phyloP scores from a whole-genome alignment of 2,888 invertebrate species.

The Parasteatoda lunata region DNA sequence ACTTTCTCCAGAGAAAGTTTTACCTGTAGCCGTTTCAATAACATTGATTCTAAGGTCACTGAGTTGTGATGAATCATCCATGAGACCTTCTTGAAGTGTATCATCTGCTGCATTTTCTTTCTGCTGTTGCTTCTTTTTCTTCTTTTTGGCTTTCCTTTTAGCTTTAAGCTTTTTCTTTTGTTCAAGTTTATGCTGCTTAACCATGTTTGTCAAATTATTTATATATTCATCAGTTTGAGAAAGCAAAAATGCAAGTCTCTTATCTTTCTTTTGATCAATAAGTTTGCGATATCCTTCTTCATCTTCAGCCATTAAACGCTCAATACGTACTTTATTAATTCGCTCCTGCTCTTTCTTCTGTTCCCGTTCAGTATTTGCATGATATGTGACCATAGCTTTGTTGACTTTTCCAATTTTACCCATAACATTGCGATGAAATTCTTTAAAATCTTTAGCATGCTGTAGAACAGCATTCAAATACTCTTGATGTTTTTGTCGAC shows the following conservation, averaged over 20 bases:
- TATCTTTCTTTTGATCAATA: conserved; percentile 99
- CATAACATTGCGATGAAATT: conserved; percentile 91
- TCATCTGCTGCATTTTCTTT: conserved; percentile 64
- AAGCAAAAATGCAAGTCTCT: conserved; percentile 95
- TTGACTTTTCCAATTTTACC: conserved; percentile 91
- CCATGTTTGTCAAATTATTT: conserved; percentile 96
- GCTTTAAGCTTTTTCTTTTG: conserved; percentile 91
- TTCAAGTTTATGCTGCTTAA: conserved; percentile 95
- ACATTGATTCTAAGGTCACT: conserved; percentile 91
- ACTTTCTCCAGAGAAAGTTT: conserved; percentile 83
- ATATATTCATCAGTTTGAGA: conserved; percentile 99
- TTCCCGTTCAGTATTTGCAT: conserved; percentile 98
- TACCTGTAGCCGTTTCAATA: conserved; percentile 86
- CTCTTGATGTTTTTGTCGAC: conserved; percentile 98
- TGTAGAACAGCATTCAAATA: conserved; percentile 95
- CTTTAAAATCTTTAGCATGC: conserved; percentile 98
- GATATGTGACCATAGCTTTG: conserved; percentile 96
- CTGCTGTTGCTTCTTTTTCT: conserved; percentile 83
- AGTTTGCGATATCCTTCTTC: conserved; percentile 99
- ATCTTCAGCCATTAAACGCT: conserved; percentile 98
- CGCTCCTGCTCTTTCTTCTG: conserved; percentile 99
- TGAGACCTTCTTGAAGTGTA: conserved; percentile 56
- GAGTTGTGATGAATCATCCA: conserved; percentile 79
- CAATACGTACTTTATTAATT: conserved; percentile 99
- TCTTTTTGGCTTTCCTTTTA: conserved; percentile 84